A percentile compares a stretch with the other conserved stretches of the same genome.
Conservation (phyloP, 2,113 vertebrate genomes). For the Phrynosoma blainvillii region DNA sequence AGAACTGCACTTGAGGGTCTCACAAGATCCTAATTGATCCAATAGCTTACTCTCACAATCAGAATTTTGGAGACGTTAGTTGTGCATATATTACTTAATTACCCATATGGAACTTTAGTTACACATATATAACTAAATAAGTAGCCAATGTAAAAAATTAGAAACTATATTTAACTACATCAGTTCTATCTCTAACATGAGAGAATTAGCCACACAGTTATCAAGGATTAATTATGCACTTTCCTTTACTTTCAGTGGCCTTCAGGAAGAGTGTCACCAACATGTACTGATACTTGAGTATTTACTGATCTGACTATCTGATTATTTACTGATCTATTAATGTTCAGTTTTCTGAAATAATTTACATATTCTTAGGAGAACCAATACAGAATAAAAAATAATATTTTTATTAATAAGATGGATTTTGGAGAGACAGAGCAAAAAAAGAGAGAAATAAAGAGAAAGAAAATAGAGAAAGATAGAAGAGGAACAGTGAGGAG, state of each 20-base stretch:
- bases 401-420: neutral
- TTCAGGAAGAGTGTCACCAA: neutral
- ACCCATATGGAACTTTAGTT: no score
- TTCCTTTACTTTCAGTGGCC: neutral
- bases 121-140: no score
- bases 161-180: neutral
- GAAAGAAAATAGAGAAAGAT: no score
- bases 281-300: no score
- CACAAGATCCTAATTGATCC: no score
- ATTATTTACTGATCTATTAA: neutral
- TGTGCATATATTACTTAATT: no score
- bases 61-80: no score
- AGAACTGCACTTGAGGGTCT: no score
- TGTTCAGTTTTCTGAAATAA: neutral
- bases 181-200: neutral
- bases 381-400: neutral
- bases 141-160: no score
- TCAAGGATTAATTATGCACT: neutral
- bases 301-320: no score
- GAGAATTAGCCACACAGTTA: no score
- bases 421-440: neutral
- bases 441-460: constrained; percentile 28
- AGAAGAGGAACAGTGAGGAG: neutral
- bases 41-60: no score
- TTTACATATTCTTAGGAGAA: neutral